Conservation (phyloP, 2,113 vertebrate genomes). For the Corydoras maculifer region DNA sequence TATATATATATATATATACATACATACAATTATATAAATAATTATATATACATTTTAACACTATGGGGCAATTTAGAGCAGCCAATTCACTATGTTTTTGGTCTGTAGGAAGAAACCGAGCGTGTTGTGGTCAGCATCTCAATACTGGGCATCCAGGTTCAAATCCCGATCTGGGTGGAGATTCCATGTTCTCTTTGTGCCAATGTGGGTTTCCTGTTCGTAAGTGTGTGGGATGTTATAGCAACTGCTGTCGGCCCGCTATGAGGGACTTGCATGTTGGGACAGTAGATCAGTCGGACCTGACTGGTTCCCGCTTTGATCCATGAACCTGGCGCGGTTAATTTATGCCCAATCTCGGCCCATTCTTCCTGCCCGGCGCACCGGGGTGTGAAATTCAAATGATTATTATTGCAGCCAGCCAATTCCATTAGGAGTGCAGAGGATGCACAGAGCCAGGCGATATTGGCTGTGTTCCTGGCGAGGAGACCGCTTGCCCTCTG, state of each 20-base stretch:
- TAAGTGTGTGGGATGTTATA: constrained; percentile 3
- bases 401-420: constrained; percentile 66
- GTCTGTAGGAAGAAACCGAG: too few relatives aligned
- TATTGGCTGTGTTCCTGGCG: constrained; percentile 58
- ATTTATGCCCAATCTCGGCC: constrained; percentile 64
- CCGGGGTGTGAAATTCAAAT: constrained; percentile 69
- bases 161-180: too few relatives aligned
- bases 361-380: constrained; percentile 55
- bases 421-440: constrained; percentile 64
- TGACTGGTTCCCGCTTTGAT: constrained; percentile 62
- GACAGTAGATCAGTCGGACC: constrained; percentile 66
- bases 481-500: constrained; percentile 47
- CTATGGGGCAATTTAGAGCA: too few relatives aligned
- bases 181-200: too few relatives aligned
- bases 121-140: too few relatives aligned
- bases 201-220: not conserved
- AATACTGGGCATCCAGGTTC: too few relatives aligned
- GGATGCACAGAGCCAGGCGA: constrained; percentile 57
- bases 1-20: too few relatives aligned
- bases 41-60: too few relatives aligned
- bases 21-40: too few relatives aligned
- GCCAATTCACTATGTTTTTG: too few relatives aligned
- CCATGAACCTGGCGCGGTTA: constrained; percentile 56
- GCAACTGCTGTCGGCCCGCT: not conserved
- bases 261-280: constrained; percentile 34